These are phyloP conservation scores for Papio anubis DNA, from an alignment of 2,113 vertebrate genomes.

Conservation along the genomic window DNA sequence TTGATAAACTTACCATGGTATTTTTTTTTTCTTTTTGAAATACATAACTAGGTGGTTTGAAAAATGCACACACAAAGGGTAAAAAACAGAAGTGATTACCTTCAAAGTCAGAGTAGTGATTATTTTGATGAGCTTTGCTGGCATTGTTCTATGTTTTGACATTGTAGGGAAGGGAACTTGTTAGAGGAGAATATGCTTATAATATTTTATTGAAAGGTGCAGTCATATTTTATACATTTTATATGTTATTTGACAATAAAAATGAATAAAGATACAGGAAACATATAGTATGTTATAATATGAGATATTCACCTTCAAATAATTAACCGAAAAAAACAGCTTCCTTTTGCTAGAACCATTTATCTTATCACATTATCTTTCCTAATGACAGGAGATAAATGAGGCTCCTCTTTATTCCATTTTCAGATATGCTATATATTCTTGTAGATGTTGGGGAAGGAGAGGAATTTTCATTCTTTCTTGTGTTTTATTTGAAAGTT, in stretches of 20 bases:
- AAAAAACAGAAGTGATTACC: background rate
- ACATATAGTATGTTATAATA: background rate
- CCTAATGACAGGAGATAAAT: conserved; percentile 33
- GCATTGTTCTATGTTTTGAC: background rate
- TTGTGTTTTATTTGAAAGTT: conserved; percentile 65
- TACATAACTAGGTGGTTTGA: fast-evolving
- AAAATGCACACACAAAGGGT: background rate
- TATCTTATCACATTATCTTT: background rate
- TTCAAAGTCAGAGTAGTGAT: background rate
- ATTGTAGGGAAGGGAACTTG: background rate
- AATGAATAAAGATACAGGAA: background rate
- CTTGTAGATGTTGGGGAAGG: background rate
- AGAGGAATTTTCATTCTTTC: conserved; percentile 18
- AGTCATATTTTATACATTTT: background rate
- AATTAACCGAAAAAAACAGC: background rate
- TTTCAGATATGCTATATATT: conserved; percentile 39
- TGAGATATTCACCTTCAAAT: background rate
- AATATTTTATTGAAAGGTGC: background rate
- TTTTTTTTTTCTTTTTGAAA: background rate
- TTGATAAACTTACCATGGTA: fast-evolving
- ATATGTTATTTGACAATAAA: background rate
- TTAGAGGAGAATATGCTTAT: background rate
- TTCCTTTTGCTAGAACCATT: background rate
- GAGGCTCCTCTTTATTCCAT: background rate
- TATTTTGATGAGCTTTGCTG: background rate